Base-by-base conservation (phyloP, 2,797 vertebrate species). In the Oophaga sylvatica region DNA sequence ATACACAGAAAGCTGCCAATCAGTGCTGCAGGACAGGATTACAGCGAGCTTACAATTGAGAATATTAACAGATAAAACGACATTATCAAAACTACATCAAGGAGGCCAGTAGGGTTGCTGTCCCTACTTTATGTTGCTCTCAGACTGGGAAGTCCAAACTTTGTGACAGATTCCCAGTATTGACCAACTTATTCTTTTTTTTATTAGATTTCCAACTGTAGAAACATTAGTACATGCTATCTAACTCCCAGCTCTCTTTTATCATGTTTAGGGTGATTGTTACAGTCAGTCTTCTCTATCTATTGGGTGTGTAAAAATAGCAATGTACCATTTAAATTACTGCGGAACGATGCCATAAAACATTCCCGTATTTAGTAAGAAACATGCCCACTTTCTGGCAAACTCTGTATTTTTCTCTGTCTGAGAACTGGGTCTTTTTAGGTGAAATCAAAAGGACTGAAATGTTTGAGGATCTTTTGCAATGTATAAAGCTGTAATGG, bases 371-470 rank as follows among this genome's bases (percentile, higher is more conserved):
- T 76, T 76, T n/a, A 53, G 73, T 53, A 48, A n/a, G 73, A 77
- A 77, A 16, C 75, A 77, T 77, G 48, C 75, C 75, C 75, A 77
- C 71, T 48, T 48, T 56, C n/a, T 77, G 75, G 75, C 75, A 77
- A 56, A 20, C 11, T 5, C 6, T 77, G 6, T 26, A 1, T 10
- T 13, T 29, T 53, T 75, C 45, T 75, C 10, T 48, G 71, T 45
- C 17, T 77, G 48, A 77, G 45, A 77, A 53, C 75, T 77, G 45
- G 75, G 48, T 9, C 75, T 77, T 77, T 77, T n/a, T 56, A 53
- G 48, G 75, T 11, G 2, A 45, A 73, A 45, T 73, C 20, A 22
- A 45, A 73, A 48, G 3, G 41, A 48, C 12, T 75, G 71, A 75
- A 22, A 48, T 75, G 19, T 48, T 22, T 5, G 8, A 75, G 13